phyloP scores from a whole-genome alignment of 2,113 vertebrate species.

The Pterocles orientalis region DNA sequence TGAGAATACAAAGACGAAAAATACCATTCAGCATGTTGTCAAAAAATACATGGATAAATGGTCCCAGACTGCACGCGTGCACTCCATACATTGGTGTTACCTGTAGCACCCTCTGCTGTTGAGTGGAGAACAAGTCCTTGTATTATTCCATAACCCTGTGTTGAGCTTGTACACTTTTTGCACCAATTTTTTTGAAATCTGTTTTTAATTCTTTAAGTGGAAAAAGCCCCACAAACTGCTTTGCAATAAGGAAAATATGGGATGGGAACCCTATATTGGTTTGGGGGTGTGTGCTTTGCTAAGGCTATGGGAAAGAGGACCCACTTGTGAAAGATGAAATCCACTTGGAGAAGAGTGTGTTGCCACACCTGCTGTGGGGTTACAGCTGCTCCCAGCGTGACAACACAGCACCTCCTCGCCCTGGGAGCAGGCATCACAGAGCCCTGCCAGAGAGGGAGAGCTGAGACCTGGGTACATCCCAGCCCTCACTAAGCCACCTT shows the following conservation, averaged over 20 bases:
- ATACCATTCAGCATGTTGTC: background rate
- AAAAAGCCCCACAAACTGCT: background rate
- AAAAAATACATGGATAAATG: background rate
- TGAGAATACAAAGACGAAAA: background rate
- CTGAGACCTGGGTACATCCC: background rate
- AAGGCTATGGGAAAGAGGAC: background rate
- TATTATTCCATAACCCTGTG: background rate
- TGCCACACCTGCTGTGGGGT: background rate
- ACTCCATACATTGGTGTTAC: background rate
- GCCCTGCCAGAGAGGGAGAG: background rate
- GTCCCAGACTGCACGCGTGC: background rate
- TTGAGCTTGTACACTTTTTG: background rate
- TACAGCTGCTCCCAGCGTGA: background rate
- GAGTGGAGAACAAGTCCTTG: background rate
- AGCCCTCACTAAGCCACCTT: background rate
- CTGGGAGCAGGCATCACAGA: background rate
- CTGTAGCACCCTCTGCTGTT: conserved; percentile 24
- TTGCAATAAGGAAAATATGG: background rate
- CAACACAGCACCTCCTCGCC: background rate
- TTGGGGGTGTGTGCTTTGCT: background rate
- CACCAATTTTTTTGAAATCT: background rate
- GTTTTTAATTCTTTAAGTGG: background rate
- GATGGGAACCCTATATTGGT: background rate
- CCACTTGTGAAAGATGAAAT: background rate
- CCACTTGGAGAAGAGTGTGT: background rate